Evolutionary conservation across 2,113 vertebrate species (phyloP).

Genomic region (Montifringilla adamsi): DNA sequence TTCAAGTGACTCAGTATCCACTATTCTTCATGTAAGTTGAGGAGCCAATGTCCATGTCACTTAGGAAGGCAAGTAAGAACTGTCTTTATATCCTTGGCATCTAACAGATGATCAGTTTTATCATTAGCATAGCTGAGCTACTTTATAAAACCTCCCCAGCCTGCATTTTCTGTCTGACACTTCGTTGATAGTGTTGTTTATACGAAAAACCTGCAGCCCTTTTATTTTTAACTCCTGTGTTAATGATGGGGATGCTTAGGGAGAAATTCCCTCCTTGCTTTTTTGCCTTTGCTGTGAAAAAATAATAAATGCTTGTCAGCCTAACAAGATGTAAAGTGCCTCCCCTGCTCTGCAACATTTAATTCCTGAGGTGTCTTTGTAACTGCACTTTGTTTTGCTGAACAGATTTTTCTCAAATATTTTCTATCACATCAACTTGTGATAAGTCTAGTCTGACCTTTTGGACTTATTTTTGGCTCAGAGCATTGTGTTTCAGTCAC

Average conservation of each 20-base stretch:
- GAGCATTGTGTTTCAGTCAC: not conserved
- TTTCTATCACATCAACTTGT: not conserved
- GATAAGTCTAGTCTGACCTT: not conserved
- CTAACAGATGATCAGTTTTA: not conserved
- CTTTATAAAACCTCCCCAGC: not conserved
- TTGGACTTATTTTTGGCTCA: not conserved
- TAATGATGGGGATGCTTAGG: not conserved
- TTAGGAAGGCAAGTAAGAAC: not conserved
- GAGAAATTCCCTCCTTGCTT: not conserved
- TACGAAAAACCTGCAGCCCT: not conserved
- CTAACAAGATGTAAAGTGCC: not conserved
- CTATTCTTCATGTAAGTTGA: not conserved
- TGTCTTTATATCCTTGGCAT: not conserved
- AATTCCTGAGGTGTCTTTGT: not conserved
- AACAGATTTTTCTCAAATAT: not conserved
- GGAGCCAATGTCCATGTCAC: not conserved
- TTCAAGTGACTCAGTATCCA: not conserved
- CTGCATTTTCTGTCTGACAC: not conserved
- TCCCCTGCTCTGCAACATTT: not conserved
- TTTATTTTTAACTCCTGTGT: conserved; percentile 8
- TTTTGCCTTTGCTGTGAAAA: not conserved
- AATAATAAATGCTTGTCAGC: not conserved
- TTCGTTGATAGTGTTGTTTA: not conserved
- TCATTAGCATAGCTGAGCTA: not conserved
- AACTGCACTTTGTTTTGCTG: not conserved